These are phyloP conservation scores for Thaumetopoea pityocampa DNA, from an alignment of 1,140 invertebrate species.

Conservation along the genomic window DNA sequence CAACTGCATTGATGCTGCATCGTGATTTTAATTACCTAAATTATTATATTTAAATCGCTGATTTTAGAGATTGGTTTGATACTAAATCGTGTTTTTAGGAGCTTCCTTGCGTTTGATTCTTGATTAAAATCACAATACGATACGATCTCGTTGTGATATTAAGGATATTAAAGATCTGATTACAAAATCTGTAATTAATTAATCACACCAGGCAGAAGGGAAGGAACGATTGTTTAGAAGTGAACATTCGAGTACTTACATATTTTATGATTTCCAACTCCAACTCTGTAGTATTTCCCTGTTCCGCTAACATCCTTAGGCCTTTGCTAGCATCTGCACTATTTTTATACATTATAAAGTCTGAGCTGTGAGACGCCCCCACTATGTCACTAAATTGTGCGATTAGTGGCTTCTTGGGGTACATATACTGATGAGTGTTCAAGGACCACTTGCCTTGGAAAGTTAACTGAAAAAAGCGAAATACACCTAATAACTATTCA, in stretches of 20 bases:
- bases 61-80: no score
- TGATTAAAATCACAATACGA: no score
- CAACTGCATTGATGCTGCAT: no score
- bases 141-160: no score
- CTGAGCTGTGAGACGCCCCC: conserved; percentile 93
- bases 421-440: conserved; percentile 97
- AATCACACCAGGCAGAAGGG: background rate
- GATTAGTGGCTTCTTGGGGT: conserved; percentile 86
- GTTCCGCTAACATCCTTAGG: conserved; percentile 94
- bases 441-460: conserved; percentile 98
- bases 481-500: background rate
- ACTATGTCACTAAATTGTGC: conserved; percentile 98
- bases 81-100: no score
- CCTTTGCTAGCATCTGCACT: conserved; percentile 91
- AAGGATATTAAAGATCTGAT: no score
- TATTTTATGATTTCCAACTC: conserved; percentile 94
- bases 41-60: no score
- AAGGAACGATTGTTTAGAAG: background rate
- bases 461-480: conserved; percentile 78
- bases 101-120: no score
- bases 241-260: conserved; percentile 56
- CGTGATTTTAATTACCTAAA: no score
- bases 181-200: background rate
- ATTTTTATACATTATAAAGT: conserved; percentile 93
- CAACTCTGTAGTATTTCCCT: conserved; percentile 91